Evolutionary conservation across 2,888 invertebrate genomes (phyloP), one percentile per base, ranked within the genome.

Genomic region (Philonicus albiceps): DNA sequence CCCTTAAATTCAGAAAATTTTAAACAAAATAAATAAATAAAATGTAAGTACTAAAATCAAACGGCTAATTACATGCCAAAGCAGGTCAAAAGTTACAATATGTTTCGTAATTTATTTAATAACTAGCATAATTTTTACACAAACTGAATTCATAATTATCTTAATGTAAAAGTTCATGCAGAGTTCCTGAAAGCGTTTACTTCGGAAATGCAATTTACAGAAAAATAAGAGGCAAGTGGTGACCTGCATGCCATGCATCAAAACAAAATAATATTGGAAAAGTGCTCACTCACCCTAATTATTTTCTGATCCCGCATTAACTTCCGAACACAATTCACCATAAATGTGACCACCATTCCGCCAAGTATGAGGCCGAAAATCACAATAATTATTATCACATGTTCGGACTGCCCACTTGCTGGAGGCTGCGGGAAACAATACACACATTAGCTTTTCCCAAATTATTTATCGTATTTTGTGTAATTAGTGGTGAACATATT

Each of bases 291-390:
- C 92, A 97, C 97, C 94, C 96, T 96, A 90, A 97, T 97, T 90
- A 96, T 95, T 90, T 95, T 95, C 90, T 97, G 97, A 93, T 98
- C 97, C 91, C 96, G 95, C 90, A 97, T 94, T 55, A 98, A 94
- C 91, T 98, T 98, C 89, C 96, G 94, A 89, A 96, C 94, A 92
- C 98, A 98, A 91, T 97, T 97, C 93, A 96, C 96, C 88, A 97
- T 94, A 92, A 98, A 97, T 72, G 97, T 96, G 90, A 96, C 95
- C 90, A 96, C 96, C 96, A 98, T 97, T 37, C 97, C 97, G 72
- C 96, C 95, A 85, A 98, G 94, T 88, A 98, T 97, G 86, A 97
- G 93, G 30, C 96, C 96, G 92, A 98, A 98, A 87, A 98, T 96
- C 37, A 97, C 95, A 91, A 98, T 94, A 88, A 98, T 98, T 90